phyloP scores from a whole-genome alignment of 2,888 invertebrate species.

The Oscheius myriophilus region DNA sequence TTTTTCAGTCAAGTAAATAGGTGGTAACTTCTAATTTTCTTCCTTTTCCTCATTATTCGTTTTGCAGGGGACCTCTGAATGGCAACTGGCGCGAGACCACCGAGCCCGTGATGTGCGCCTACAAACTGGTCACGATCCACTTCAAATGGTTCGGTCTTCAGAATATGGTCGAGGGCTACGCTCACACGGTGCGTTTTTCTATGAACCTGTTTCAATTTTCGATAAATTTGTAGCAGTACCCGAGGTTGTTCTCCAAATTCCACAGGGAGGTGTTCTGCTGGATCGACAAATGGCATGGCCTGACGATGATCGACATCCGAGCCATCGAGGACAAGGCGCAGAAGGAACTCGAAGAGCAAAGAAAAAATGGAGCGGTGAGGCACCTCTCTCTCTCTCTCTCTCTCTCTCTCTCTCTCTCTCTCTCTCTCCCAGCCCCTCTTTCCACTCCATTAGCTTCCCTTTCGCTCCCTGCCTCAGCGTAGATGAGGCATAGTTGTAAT shows the following conservation, averaged over 20 bases:
- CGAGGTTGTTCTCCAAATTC: slow-evolving; percentile 92
- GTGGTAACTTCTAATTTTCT: too few species aligned
- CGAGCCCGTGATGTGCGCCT: slow-evolving; percentile 88
- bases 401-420: too few species aligned
- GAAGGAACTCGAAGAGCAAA: slow-evolving; percentile 55
- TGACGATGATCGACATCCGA: slow-evolving; percentile 97
- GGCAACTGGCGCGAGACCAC: slow-evolving; percentile 54
- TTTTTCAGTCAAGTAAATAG: not conserved
- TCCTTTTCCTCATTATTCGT: not conserved
- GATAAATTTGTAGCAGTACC: slow-evolving; percentile 65
- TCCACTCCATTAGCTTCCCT: too few species aligned
- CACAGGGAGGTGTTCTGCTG: slow-evolving; percentile 99
- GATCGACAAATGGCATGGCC: slow-evolving; percentile 96
- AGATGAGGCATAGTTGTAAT: too few species aligned
- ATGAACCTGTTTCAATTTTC: not conserved
- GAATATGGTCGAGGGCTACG: slow-evolving; percentile 82
- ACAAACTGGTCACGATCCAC: slow-evolving; percentile 94
- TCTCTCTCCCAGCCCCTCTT: too few species aligned
- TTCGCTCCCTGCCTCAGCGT: too few species aligned
- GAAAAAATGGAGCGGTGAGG: slow-evolving; percentile 55
- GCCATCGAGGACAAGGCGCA: slow-evolving; percentile 94
- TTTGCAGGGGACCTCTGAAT: slow-evolving; percentile 82
- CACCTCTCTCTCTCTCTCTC: not conserved
- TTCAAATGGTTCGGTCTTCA: slow-evolving; percentile 98
- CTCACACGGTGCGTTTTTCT: slow-evolving; percentile 58